Conservation (phyloP, 1,140 invertebrate species). For the Drosophila hydei region DNA sequence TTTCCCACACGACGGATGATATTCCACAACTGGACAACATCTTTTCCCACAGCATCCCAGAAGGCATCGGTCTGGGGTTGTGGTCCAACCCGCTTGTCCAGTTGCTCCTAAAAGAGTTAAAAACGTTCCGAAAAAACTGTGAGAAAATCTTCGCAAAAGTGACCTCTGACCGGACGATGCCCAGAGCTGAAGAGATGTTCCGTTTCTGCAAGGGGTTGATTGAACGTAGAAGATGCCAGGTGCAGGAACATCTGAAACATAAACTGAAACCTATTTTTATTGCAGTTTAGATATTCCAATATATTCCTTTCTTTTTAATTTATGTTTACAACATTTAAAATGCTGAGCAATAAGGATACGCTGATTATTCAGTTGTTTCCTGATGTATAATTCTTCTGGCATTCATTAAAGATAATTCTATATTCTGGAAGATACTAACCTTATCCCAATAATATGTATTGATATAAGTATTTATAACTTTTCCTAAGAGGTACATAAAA, state of each 20-base stretch:
- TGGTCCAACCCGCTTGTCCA: conserved; percentile 60
- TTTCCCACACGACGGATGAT: conserved; percentile 57
- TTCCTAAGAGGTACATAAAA: too few species aligned
- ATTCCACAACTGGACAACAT: conserved; percentile 63
- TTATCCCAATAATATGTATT: too few species aligned
- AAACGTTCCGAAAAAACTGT: conserved; percentile 69
- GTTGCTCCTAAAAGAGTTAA: conserved; percentile 73
- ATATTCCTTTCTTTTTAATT: too few species aligned
- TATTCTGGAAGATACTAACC: too few species aligned
- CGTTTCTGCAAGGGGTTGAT: conserved; percentile 29
- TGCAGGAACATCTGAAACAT: not conserved
- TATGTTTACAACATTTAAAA: too few species aligned
- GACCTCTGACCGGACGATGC: conserved; percentile 64
- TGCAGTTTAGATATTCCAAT: too few species aligned
- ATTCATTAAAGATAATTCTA: too few species aligned
- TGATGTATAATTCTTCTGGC: too few species aligned
- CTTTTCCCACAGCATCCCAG: conserved; percentile 64
- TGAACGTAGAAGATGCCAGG: conserved; percentile 24
- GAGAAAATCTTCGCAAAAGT: conserved; percentile 72
- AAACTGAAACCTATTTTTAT: too few species aligned
- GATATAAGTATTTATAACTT: too few species aligned
- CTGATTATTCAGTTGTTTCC: too few species aligned
- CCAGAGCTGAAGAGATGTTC: conserved; percentile 30
- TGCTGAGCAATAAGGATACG: too few species aligned
- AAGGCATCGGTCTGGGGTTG: not conserved